Conservation (phyloP, 2,797 vertebrate genomes). For the Liparis tanakae region DNA sequence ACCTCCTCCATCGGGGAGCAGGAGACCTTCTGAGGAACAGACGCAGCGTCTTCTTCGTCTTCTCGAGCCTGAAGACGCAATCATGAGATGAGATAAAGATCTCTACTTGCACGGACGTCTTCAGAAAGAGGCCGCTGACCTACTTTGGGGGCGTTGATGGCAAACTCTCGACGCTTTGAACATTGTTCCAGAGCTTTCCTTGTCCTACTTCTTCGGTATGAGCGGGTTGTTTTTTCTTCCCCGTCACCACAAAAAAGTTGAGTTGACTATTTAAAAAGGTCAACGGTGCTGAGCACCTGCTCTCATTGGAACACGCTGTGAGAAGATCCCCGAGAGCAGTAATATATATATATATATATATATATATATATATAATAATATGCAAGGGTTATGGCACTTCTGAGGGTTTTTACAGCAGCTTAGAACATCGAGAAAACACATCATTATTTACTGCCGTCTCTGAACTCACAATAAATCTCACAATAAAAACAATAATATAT, state of each 20-base stretch:
- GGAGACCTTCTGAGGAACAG: not conserved
- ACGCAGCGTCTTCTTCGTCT: not conserved
- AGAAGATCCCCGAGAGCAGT: constrained; percentile 24
- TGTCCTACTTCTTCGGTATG: constrained; percentile 64
- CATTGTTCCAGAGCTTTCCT: constrained; percentile 19
- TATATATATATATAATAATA: too few species aligned
- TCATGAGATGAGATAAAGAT: not conserved
- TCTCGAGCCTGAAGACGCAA: not conserved
- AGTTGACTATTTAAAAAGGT: constrained; percentile 12
- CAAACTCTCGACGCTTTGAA: constrained; percentile 52
- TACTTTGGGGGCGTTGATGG: constrained; percentile 76
- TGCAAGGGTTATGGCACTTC: not conserved
- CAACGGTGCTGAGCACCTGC: constrained; percentile 20
- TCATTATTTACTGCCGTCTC: not conserved
- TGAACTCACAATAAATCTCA: not conserved
- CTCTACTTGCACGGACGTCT: constrained; percentile 27
- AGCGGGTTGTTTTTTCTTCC: constrained; percentile 39
- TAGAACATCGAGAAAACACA: not conserved
- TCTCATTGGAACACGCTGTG: constrained; percentile 34
- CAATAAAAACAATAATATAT: not conserved
- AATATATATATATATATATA: too few species aligned
- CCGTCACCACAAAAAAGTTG: constrained; percentile 55
- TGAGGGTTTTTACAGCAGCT: constrained; percentile 9
- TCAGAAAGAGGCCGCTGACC: constrained; percentile 75
- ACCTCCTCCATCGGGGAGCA: constrained; percentile 26